phyloP scores from a whole-genome alignment of 2,888 invertebrate genomes.

The Tolmerus cingulatus region DNA sequence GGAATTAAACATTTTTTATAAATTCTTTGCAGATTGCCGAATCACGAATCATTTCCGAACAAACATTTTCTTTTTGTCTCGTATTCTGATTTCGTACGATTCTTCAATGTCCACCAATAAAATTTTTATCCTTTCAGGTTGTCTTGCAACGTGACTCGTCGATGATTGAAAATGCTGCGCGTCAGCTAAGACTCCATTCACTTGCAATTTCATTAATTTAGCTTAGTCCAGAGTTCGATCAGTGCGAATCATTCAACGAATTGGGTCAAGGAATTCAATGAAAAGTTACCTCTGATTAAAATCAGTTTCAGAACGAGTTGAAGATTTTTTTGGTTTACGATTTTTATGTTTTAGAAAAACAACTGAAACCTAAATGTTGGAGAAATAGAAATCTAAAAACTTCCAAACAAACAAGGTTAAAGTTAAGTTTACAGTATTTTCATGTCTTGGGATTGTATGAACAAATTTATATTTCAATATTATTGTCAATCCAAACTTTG shows the following conservation, averaged over 20 bases:
- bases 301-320: not conserved
- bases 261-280: not conserved
- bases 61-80: not conserved
- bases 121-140: not conserved
- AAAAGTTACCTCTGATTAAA: not conserved
- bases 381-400: not conserved
- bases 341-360: not conserved
- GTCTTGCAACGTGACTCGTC: not conserved
- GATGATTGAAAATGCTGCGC: not conserved
- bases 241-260: too few species aligned
- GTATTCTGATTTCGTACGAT: not conserved
- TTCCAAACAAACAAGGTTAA: not conserved
- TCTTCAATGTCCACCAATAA: not conserved
- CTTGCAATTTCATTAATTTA: not conserved
- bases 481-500: not conserved
- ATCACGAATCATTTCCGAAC: not conserved
- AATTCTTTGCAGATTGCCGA: not conserved
- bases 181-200: not conserved
- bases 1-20: not conserved
- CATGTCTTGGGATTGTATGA: too few species aligned
- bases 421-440: too few species aligned
- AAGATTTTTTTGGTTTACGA: not conserved
- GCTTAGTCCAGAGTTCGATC: too few species aligned
- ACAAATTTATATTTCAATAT: not conserved
- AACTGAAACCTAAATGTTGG: not conserved